Percentiles rank a stretch among this genome's conserved stretches.
Evolutionary conservation across 1,140 invertebrate species (phyloP).

Genomic region (Chionoecetes opilio): DNA sequence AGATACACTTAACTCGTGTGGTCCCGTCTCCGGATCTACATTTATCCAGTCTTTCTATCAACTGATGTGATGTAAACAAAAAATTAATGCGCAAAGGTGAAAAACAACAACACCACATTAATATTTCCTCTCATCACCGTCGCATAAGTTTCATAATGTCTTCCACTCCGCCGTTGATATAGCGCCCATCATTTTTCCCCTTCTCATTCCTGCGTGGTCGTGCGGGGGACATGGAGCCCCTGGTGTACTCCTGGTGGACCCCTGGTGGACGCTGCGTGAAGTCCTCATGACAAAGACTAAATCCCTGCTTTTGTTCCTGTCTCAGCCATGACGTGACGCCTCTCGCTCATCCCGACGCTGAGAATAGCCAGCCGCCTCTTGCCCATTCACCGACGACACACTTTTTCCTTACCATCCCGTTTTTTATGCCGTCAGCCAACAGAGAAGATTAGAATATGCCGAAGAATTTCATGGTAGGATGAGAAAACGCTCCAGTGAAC

Average conservation of each 20-base stretch:
- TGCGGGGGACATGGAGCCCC: not conserved
- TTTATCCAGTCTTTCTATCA: too few species aligned
- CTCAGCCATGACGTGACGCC: not conserved
- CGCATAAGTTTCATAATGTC: not conserved
- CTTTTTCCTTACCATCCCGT: not conserved
- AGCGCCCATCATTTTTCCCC: not conserved
- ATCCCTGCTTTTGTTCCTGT: not conserved
- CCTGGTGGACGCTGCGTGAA: not conserved
- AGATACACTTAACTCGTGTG: too few species aligned
- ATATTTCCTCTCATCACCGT: not conserved
- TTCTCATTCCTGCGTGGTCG: not conserved
- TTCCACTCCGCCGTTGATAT: not conserved
- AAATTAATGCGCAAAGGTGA: too few species aligned
- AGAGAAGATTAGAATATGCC: slow-evolving; percentile 9
- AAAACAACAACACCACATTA: too few species aligned
- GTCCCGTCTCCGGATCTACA: too few species aligned
- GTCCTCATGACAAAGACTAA: not conserved
- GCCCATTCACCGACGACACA: slow-evolving; percentile 1
- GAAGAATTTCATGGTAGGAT: slow-evolving; percentile 8
- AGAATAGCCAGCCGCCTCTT: not conserved
- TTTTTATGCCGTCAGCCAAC: not conserved
- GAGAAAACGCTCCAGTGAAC: not conserved
- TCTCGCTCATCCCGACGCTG: not conserved
- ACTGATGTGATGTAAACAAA: too few species aligned
- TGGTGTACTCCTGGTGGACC: too few species aligned